phyloP scores from a whole-genome alignment of 2,888 invertebrate genomes.

The Dynastes tityus region DNA sequence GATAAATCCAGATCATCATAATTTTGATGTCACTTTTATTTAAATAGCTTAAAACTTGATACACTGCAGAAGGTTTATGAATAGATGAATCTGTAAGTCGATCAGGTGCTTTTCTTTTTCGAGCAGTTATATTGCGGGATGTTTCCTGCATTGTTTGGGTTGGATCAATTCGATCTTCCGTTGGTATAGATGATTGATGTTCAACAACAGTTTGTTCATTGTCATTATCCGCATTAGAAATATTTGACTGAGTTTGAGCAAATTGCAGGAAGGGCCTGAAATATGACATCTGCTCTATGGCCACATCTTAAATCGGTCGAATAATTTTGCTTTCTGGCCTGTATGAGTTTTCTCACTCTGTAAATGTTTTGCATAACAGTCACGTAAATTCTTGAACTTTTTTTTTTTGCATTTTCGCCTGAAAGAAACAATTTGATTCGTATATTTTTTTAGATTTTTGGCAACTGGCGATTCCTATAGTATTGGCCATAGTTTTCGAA shows the following conservation, averaged over 20 bases:
- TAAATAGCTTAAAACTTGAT: not conserved
- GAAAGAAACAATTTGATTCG: not conserved
- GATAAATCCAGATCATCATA: not conserved
- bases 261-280: not conserved
- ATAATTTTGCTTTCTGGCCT: slow-evolving; percentile 39
- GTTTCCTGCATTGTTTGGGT: too few relatives aligned
- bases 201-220: too few relatives aligned
- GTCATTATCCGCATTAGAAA: not conserved
- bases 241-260: not conserved
- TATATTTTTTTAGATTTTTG: slow-evolving; percentile 47
- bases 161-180: too few relatives aligned
- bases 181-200: too few relatives aligned
- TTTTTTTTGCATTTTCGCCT: not conserved
- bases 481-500: slow-evolving; percentile 54
- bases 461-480: slow-evolving; percentile 56
- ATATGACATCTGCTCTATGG: slow-evolving; percentile 1
- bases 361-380: not conserved
- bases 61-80: not conserved
- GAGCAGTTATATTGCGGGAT: not conserved
- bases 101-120: not conserved
- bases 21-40: not conserved
- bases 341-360: slow-evolving; percentile 18
- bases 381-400: not conserved
- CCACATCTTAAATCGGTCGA: slow-evolving; percentile 45
- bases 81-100: not conserved